These are phyloP conservation scores for Reticulitermes speratus DNA, from an alignment of 1,140 invertebrate species.

Conservation along the genomic window DNA sequence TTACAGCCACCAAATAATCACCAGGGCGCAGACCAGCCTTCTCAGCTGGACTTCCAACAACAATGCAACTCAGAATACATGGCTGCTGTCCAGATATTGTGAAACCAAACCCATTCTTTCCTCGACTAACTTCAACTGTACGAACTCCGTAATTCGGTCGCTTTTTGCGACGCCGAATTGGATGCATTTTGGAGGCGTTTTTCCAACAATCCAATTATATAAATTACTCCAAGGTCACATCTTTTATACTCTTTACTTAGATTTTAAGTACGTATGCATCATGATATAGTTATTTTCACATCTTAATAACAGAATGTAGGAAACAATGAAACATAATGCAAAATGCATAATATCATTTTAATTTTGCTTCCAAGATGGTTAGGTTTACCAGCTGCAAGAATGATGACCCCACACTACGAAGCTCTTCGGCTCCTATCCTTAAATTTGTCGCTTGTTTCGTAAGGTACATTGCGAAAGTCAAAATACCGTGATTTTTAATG, in stretches of 20 bases:
- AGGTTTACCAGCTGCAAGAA: conserved; percentile 7
- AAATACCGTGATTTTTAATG: background rate
- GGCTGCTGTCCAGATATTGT: conserved; percentile 93
- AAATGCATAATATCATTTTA: background rate
- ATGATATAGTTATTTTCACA: background rate
- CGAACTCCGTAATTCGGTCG: conserved; percentile 76
- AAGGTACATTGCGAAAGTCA: background rate
- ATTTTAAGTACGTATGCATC: background rate
- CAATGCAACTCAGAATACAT: conserved; percentile 85
- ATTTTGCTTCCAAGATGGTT: background rate
- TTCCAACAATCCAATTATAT: background rate
- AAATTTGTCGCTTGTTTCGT: background rate
- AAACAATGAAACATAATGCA: background rate
- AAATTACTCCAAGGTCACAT: background rate
- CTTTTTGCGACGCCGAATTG: conserved; percentile 74
- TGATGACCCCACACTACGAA: background rate
- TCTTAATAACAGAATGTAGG: background rate
- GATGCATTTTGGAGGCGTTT: conserved; percentile 56
- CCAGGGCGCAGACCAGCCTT: conserved; percentile 82
- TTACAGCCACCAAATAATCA: conserved; percentile 89
- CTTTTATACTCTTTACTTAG: background rate
- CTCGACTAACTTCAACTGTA: conserved; percentile 80
- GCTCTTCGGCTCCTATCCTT: background rate
- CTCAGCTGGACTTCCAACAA: conserved; percentile 79
- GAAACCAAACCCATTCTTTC: conserved; percentile 85